These are phyloP conservation scores for Tipula helvola DNA, from an alignment of 2,888 invertebrate species.

Conservation along the genomic window DNA sequence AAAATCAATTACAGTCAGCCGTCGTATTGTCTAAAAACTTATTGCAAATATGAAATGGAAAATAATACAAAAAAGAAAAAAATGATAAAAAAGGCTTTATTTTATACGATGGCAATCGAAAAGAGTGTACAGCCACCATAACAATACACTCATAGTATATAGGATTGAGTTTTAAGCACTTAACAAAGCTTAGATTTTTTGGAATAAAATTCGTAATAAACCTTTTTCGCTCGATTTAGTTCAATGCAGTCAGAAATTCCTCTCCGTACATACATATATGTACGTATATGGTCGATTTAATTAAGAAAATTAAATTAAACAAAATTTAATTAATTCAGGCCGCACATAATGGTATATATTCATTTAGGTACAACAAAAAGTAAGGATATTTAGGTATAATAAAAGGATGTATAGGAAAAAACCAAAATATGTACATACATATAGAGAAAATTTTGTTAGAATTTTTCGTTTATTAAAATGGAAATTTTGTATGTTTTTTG, in stretches of 20 bases:
- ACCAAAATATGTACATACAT: no score
- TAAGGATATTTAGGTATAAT: background rate
- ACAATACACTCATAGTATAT: background rate
- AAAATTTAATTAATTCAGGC: background rate
- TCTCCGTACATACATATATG: background rate
- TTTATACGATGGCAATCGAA: background rate
- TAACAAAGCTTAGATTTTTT: background rate
- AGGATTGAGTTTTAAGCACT: background rate
- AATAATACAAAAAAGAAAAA: background rate
- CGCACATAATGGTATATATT: background rate
- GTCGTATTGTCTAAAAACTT: background rate
- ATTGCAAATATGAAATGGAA: background rate
- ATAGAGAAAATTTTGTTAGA: background rate
- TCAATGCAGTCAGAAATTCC: background rate
- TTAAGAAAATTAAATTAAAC: background rate
- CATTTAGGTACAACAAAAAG: background rate
- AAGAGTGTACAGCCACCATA: background rate
- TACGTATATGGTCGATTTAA: background rate
- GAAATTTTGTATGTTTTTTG: background rate
- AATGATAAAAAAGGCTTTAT: background rate
- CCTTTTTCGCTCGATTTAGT: background rate
- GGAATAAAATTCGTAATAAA: background rate
- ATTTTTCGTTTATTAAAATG: background rate
- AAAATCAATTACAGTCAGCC: background rate
- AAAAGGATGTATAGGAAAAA: background rate